A percentile compares a stretch with the other conserved stretches of the same genome.
phyloP scores from a whole-genome alignment of 2,888 invertebrate genomes.

The Boloria euphrosyne region DNA sequence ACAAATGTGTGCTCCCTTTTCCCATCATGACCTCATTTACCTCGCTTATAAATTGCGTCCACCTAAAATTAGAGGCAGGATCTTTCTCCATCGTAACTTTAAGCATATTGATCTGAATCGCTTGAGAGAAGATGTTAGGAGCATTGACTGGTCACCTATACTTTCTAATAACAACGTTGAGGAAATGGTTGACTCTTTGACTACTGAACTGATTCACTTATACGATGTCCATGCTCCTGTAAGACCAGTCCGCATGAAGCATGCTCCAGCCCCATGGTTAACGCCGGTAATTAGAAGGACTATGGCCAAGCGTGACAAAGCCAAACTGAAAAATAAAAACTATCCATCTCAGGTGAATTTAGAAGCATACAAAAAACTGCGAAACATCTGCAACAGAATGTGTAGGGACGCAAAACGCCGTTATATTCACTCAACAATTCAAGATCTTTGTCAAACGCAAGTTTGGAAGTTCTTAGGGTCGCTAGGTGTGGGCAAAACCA shows the following conservation, averaged over 20 bases:
- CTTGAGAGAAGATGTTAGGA: conserved; percentile 20
- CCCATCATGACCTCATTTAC: no score
- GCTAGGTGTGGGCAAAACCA: conserved; percentile 10
- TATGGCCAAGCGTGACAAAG: conserved; percentile 16
- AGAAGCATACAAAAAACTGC: no score
- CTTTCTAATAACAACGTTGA: conserved; percentile 7
- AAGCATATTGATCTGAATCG: no score
- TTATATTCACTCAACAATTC: conserved; percentile 27
- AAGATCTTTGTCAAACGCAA: no score
- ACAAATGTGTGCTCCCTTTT: no score
- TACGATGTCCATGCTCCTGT: conserved; percentile 33
- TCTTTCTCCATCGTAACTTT: no score
- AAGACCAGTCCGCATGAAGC: conserved; percentile 22
- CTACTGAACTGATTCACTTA: conserved; percentile 19
- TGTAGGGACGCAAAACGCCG: conserved; percentile 27
- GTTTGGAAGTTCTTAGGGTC: no score
- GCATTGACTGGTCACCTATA: conserved; percentile 30
- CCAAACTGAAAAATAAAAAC: neutral
- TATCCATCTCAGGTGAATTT: no score
- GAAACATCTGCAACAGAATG: conserved; percentile 10
- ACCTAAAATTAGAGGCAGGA: no score
- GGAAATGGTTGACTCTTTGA: conserved; percentile 21
- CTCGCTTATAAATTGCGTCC: no score
- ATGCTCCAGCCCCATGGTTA: conserved; percentile 33
- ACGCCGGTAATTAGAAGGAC: conserved; percentile 14